phyloP scores from a whole-genome alignment of 2,888 invertebrate species.

The Oscheius sp. region DNA sequence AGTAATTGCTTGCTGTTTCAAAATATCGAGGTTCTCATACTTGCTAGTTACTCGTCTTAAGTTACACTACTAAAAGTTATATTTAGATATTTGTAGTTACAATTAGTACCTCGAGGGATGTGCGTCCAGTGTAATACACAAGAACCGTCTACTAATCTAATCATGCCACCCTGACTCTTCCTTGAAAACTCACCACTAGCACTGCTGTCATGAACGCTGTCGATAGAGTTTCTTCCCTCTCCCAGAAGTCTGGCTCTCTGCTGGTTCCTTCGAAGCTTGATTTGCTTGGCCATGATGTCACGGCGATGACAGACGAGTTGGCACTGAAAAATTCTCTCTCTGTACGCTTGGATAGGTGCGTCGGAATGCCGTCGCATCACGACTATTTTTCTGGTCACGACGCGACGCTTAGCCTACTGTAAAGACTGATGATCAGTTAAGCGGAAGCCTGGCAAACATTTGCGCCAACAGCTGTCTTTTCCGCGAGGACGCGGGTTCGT shows the following conservation, averaged over 20 bases:
- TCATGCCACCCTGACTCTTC: too few relatives aligned
- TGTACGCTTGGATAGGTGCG: not conserved
- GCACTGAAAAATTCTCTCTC: conserved; percentile 60
- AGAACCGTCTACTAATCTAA: too few relatives aligned
- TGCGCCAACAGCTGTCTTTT: conserved; percentile 1
- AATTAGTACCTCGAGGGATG: not conserved
- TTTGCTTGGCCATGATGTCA: conserved; percentile 69
- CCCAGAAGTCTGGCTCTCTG: conserved; percentile 41
- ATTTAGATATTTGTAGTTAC: too few relatives aligned
- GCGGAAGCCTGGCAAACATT: too few relatives aligned
- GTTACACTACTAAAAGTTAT: too few relatives aligned
- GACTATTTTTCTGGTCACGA: too few relatives aligned
- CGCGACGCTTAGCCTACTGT: too few relatives aligned
- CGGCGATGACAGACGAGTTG: conserved; percentile 67
- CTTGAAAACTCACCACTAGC: conserved; percentile 1
- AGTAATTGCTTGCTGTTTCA: not conserved
- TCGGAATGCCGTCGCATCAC: too few relatives aligned
- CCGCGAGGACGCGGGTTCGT: conserved; percentile 4
- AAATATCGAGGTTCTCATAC: too few relatives aligned
- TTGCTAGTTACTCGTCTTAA: too few relatives aligned
- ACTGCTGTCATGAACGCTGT: conserved; percentile 12
- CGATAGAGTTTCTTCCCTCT: conserved; percentile 19
- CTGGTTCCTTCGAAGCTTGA: conserved; percentile 66
- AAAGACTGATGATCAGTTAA: too few relatives aligned
- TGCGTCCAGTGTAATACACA: not conserved